Conservation (phyloP, 2,888 invertebrate species). For the Epirrita christyi region DNA sequence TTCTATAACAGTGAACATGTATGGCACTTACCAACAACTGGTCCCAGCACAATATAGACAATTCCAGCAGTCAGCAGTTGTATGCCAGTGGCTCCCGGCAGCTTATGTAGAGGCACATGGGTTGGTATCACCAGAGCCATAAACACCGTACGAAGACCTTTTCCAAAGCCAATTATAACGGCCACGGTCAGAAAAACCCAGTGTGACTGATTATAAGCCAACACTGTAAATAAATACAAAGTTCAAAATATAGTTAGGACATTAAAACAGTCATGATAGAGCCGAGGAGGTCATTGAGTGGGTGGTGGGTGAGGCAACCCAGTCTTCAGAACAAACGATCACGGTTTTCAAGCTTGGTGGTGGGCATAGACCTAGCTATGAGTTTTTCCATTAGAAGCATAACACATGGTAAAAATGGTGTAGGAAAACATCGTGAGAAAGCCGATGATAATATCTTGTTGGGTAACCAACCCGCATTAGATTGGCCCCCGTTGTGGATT, state of each 20-base stretch:
- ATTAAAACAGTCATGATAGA: no score
- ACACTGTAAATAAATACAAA: slow-evolving; percentile 61
- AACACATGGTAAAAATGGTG: no score
- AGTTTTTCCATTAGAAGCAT: no score
- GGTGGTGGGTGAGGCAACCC: no score
- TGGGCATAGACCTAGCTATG: no score
- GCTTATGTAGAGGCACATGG: slow-evolving; percentile 87
- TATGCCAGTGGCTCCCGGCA: slow-evolving; percentile 89
- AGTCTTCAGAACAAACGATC: no score
- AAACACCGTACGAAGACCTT: slow-evolving; percentile 89
- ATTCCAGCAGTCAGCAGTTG: slow-evolving; percentile 88
- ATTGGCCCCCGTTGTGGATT: no score
- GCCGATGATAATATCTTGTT: no score
- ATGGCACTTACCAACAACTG: slow-evolving; percentile 85
- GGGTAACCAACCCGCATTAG: no score
- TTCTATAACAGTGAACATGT: not conserved
- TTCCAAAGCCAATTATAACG: slow-evolving; percentile 88
- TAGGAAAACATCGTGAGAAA: no score
- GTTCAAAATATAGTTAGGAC: not conserved
- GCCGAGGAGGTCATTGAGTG: no score
- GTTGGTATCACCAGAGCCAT: slow-evolving; percentile 90
- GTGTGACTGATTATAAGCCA: slow-evolving; percentile 86
- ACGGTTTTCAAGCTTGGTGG: no score
- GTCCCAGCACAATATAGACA: slow-evolving; percentile 86
- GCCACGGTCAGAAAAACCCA: slow-evolving; percentile 83